phyloP scores from a whole-genome alignment of 2,113 vertebrate species.

The Pseudorasbora parva region DNA sequence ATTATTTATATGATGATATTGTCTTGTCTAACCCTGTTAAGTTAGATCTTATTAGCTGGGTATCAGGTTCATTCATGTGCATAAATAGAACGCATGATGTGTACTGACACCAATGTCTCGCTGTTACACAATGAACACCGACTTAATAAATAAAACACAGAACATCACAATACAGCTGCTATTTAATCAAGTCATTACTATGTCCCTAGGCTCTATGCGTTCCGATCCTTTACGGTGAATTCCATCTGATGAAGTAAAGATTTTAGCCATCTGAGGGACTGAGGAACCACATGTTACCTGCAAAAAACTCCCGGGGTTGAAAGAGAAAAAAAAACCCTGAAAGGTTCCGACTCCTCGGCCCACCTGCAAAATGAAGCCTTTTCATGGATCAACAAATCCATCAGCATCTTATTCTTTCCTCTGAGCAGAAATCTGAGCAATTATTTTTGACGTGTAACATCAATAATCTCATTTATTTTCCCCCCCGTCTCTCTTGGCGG shows the following conservation, averaged over 20 bases:
- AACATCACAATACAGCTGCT: constrained; percentile 5
- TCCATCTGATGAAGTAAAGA: constrained; percentile 30
- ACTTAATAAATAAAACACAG: constrained; percentile 26
- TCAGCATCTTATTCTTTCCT: constrained; percentile 75
- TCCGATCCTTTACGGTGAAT: background rate
- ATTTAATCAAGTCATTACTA: constrained; percentile 28
- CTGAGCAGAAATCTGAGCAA: constrained; percentile 83
- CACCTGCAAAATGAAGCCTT: constrained; percentile 64
- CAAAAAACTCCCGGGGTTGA: constrained; percentile 36
- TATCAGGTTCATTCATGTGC: constrained; percentile 32
- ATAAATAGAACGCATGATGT: constrained; percentile 8
- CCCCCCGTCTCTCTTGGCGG: constrained; percentile 12
- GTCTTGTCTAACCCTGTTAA: background rate
- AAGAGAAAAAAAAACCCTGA: constrained; percentile 1
- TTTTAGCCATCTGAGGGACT: constrained; percentile 46
- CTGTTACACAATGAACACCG: background rate
- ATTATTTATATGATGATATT: background rate
- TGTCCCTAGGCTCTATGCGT: background rate
- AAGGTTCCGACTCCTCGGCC: constrained; percentile 35
- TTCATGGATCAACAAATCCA: constrained; percentile 72
- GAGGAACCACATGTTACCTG: constrained; percentile 19
- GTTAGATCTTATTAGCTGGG: background rate
- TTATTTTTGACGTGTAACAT: constrained; percentile 89
- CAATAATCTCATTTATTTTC: constrained; percentile 81
- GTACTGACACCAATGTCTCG: constrained; percentile 5